These are phyloP conservation scores for Cryptoprocta ferox DNA, from an alignment of 2,797 vertebrate genomes.

Conservation along the genomic window DNA sequence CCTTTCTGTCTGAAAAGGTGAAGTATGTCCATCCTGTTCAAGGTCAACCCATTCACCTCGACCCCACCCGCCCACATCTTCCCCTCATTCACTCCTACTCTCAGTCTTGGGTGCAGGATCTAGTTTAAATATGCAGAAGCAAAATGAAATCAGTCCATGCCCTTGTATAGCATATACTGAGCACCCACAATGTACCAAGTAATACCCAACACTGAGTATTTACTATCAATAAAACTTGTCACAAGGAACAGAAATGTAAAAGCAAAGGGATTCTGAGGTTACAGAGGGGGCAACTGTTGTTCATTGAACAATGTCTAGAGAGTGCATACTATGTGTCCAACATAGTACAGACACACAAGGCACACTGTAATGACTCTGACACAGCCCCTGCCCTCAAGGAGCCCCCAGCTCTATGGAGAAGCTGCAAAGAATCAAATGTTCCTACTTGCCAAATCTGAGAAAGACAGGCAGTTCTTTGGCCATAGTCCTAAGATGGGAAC, in stretches of 20 bases:
- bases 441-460: not conserved
- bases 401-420: not conserved
- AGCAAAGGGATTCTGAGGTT: not conserved
- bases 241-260: not conserved
- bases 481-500: not conserved
- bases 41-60: not conserved
- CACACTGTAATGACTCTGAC: rapidly evolving
- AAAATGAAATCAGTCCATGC: not conserved
- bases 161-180: not conserved
- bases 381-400: not conserved
- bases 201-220: too few relatives aligned
- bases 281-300: not conserved
- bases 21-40: not conserved
- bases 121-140: not conserved
- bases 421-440: not conserved
- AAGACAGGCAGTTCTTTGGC: not conserved
- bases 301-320: rapidly evolving
- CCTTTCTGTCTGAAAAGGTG: not conserved
- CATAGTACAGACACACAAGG: too few relatives aligned
- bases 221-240: not conserved
- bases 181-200: not conserved
- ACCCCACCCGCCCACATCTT: not conserved
- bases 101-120: not conserved
- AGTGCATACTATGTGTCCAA: not conserved
- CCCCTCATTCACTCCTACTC: not conserved